Evolutionary conservation across 2,888 invertebrate species (phyloP).

Genomic region (Sthenelais limicola): DNA sequence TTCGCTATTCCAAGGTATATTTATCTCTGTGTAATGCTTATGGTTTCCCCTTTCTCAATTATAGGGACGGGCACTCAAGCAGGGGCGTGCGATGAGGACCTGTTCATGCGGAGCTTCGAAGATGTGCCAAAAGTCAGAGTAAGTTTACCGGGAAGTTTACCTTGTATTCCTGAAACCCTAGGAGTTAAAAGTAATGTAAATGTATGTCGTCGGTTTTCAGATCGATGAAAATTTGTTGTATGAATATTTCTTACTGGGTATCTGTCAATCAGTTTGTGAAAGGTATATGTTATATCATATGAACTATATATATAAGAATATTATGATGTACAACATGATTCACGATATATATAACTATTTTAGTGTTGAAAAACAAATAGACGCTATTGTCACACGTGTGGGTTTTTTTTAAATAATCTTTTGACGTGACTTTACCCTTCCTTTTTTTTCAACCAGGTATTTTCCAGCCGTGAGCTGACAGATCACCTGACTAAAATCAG

Average conservation of each 20-base stretch:
- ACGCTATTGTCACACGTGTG: no score
- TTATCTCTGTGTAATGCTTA: not conserved
- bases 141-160: slow-evolving; percentile 41
- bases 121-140: slow-evolving; percentile 84
- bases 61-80: slow-evolving; percentile 73
- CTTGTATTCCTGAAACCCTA: not conserved
- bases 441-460: slow-evolving; percentile 75
- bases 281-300: no score
- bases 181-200: no score
- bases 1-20: not conserved
- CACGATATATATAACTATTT: no score
- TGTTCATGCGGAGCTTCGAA: slow-evolving; percentile 89
- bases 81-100: slow-evolving; percentile 91
- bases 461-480: slow-evolving; percentile 86
- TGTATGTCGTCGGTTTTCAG: not conserved
- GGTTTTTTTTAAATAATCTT: no score
- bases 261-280: not conserved
- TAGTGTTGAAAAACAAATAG: no score
- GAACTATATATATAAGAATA: no score
- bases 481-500: slow-evolving; percentile 84
- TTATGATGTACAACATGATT: no score
- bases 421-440: no score
- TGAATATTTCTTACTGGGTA: not conserved
- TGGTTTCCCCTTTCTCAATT: not conserved
- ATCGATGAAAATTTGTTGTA: not conserved